phyloP scores from a whole-genome alignment of 2,113 vertebrate genomes.

The Nothoprocta perdicaria region DNA sequence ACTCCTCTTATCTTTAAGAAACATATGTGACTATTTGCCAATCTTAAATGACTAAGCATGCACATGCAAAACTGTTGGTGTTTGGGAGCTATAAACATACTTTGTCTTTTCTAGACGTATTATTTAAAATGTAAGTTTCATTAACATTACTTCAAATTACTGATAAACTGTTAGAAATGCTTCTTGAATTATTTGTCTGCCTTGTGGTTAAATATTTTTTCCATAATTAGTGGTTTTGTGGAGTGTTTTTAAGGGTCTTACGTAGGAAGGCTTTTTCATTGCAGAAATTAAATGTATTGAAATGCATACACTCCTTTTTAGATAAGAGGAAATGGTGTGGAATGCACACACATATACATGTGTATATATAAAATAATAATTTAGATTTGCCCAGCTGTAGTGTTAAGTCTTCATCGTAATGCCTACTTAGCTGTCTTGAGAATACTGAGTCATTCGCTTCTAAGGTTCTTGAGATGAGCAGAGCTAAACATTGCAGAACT shows the following conservation, averaged over 20 bases:
- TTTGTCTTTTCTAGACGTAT: not conserved
- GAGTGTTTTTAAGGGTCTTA: not conserved
- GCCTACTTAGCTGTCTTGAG: too few relatives aligned
- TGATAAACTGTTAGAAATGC: not conserved
- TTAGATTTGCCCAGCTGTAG: not conserved
- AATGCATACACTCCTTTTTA: not conserved
- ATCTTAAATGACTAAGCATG: not conserved
- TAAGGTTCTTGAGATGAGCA: too few relatives aligned
- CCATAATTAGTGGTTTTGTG: not conserved
- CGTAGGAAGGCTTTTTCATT: not conserved
- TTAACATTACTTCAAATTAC: not conserved
- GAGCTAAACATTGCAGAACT: too few relatives aligned
- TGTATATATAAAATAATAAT: not conserved
- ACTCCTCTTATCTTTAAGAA: constrained; percentile 51
- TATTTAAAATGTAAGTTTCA: not conserved
- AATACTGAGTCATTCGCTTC: too few relatives aligned
- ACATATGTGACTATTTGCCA: constrained; percentile 12
- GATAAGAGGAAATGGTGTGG: not conserved
- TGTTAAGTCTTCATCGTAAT: not conserved
- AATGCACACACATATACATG: not conserved
- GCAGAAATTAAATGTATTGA: not conserved
- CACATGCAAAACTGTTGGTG: not conserved
- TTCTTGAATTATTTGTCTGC: not conserved
- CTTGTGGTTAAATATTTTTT: not conserved
- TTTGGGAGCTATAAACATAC: not conserved